phyloP scores from a whole-genome alignment of 1,140 invertebrate species.

The Apocrypta bakeri region DNA sequence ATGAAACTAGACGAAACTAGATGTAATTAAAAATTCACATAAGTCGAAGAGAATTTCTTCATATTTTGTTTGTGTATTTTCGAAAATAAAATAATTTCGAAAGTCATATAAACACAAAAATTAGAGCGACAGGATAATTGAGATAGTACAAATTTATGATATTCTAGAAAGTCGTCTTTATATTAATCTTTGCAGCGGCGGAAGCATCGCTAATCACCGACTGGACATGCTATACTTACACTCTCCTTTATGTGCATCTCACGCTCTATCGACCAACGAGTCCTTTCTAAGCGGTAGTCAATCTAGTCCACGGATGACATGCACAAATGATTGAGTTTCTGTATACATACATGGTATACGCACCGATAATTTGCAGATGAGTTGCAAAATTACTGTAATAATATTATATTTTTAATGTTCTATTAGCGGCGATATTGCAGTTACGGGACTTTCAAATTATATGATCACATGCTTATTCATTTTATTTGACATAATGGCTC shows the following conservation, averaged over 20 bases:
- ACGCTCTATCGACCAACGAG: constrained; percentile 6
- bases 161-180: not conserved
- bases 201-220: not conserved
- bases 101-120: not conserved
- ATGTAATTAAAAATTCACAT: too few species aligned
- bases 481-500: too few species aligned
- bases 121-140: not conserved
- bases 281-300: not conserved
- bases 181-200: not conserved
- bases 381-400: not conserved
- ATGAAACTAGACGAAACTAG: too few species aligned
- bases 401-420: too few species aligned
- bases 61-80: not conserved
- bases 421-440: too few species aligned
- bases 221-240: not conserved
- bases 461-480: too few species aligned
- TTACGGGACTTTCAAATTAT: too few species aligned
- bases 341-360: not conserved
- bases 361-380: not conserved
- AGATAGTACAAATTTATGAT: not conserved
- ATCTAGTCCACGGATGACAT: not conserved
- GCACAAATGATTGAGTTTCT: not conserved
- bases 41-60: too few species aligned
- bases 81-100: too few species aligned
- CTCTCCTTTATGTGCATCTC: constrained; percentile 8